Percentiles rank a stretch among this genome's conserved stretches.
These are phyloP conservation scores for Drosophila parthenogenetica DNA, from an alignment of 2,888 invertebrate species.

Conservation along the genomic window DNA sequence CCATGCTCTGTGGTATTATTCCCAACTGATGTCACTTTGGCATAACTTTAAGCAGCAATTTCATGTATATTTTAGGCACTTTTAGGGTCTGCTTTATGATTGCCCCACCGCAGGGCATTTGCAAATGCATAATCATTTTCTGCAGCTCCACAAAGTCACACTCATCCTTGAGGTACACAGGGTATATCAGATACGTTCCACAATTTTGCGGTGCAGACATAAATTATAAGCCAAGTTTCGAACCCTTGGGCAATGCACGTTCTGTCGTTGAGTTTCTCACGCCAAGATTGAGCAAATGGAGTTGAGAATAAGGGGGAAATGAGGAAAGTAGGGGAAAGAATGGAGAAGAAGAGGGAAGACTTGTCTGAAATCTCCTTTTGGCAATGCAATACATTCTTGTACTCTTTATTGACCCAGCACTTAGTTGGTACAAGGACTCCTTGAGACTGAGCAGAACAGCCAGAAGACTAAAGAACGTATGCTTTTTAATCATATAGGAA, in stretches of 20 bases:
- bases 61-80: constrained; percentile 9
- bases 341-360: constrained; percentile 12
- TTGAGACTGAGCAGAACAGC: background rate
- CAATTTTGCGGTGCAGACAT: constrained; percentile 59
- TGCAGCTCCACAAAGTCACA: constrained; percentile 62
- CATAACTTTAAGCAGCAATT: constrained; percentile 3
- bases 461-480: too few species aligned
- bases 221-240: constrained; percentile 69
- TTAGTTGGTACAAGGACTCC: background rate
- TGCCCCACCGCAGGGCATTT: constrained; percentile 49
- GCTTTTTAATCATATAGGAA: too few species aligned
- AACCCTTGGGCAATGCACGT: constrained; percentile 76
- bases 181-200: constrained; percentile 25
- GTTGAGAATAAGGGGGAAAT: background rate
- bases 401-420: background rate
- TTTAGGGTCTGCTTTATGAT: constrained; percentile 20
- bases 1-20: background rate
- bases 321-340: background rate
- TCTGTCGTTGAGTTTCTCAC: constrained; percentile 73
- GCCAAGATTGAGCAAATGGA: constrained; percentile 41
- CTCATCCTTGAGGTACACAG: constrained; percentile 66
- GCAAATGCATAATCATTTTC: constrained; percentile 60
- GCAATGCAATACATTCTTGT: constrained; percentile 52
- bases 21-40: constrained; percentile 19
- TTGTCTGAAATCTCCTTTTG: constrained; percentile 48